Percentiles rank a stretch among this genome's conserved stretches.
phyloP scores from a whole-genome alignment of 2,113 vertebrate genomes.

The Motacilla alba region DNA sequence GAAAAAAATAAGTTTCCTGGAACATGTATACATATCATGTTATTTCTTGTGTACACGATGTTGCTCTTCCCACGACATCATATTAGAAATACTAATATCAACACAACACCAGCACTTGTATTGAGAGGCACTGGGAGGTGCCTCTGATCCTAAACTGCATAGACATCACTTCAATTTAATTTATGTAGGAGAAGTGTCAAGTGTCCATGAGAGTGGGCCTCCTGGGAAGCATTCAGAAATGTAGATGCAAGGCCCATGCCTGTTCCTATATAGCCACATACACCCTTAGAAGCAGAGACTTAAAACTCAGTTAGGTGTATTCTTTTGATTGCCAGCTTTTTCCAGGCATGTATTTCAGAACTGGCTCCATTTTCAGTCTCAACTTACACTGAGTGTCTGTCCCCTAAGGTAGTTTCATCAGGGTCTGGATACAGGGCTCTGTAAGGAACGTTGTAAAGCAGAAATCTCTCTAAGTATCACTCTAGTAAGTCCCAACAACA shows the following conservation, averaged over 20 bases:
- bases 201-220: slow-evolving; percentile 37
- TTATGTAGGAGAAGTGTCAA: slow-evolving; percentile 62
- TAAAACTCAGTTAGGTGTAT: not conserved
- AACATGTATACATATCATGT: rapidly evolving
- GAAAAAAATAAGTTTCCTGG: not conserved
- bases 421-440: not conserved
- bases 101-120: not conserved
- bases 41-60: not conserved
- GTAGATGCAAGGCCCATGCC: not conserved
- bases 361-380: not conserved
- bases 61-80: not conserved
- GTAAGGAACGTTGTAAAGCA: not conserved
- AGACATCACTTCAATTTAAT: slow-evolving; percentile 51
- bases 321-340: not conserved
- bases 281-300: not conserved
- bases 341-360: not conserved
- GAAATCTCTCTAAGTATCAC: not conserved
- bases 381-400: not conserved
- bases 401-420: not conserved
- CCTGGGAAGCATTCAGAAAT: slow-evolving; percentile 56
- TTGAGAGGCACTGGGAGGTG: not conserved
- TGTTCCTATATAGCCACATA: not conserved
- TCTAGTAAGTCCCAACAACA: not conserved
- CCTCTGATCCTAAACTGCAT: slow-evolving; percentile 26
- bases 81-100: not conserved